Evolutionary conservation across 2,888 invertebrate species (phyloP), one percentile per base, ranked within the genome.

Genomic region (Leptinotarsa rubiginosa): DNA sequence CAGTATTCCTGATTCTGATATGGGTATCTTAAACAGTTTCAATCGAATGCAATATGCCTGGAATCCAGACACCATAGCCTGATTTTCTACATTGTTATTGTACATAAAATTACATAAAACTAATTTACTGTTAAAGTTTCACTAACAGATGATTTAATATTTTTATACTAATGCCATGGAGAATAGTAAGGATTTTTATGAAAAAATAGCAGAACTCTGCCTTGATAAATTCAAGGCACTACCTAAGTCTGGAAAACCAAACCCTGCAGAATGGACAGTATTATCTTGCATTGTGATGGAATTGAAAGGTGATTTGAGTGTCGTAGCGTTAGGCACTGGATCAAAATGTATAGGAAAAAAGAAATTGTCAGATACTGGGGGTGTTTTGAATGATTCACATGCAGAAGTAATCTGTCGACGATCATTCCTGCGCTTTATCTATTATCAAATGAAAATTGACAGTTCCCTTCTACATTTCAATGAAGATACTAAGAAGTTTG

Each of bases 361-460:
- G 3, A 91, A 92, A 86, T 89, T 94, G 88, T 92, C 92, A 70
- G 83, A 89, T 2, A 86, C 85, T 47, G 97, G 97, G 1, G 91
- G 92, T 81, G 89, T 94, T 75, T 83, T 98, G 16, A 95, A 95
- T 85, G 98, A 98, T 87, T 96, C 95, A 54, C 98, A 98, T 88
- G 97, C 97, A 1, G 98, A 98, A 89, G 91, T 97, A 31, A 88
- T 97, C 69, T 94, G 96, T 7, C 90, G 97, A 80, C 90, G 98
- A 81, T 94, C 93, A 0, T 95, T 98, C 83, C 81, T 97, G 25
- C 88, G 94, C 75, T 97, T 94, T 85, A 85, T 96, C 3, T 93
- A 94, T 81, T 87, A 91, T 70, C 91, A 95, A 83, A 79, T 85
- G 41, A 75, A 74, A 18, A 72, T 69, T 16, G 56, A 49, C 16